Evolutionary conservation across 2,797 vertebrate species (phyloP), one percentile per base, ranked within the genome.

Genomic region (Bufotes viridis): DNA sequence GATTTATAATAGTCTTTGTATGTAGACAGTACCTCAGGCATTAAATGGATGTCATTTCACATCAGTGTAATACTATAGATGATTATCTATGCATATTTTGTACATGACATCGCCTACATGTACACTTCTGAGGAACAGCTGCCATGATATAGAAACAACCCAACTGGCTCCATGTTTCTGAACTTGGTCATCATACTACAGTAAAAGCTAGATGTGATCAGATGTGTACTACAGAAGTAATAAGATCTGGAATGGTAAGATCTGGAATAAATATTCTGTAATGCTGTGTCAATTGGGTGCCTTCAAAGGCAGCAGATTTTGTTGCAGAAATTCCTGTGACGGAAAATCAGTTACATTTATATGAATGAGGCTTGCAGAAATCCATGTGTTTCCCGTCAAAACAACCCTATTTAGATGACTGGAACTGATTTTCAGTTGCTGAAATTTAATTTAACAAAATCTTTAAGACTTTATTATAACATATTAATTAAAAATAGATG

Each of bases 1-100:
- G 57, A 76, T 60, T 63, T 60, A 84, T 76, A 76, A 24, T 85
- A 78, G 58, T 76, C 58, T 63, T 75, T 85, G 42, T 76, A 85
- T 65, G 20, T 24, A 85, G 72, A 85, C 58, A 78, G 24, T 76
- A 85, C 70, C 58, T 51, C 72, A 53, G 72, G 58, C 58, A n/a
- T 63, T 18, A 60, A n/a, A 63, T n/a, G n/a, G n/a, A n/a, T 75
- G 82, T 60, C 53, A 84, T 76, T 76, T 49, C 49, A 76, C n/a
- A 74, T 34, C 72, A 42, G 26, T 42, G 22, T 72, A 84, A 61
- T 84, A 78, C 34, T 85, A 42, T 85, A 12, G 72, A 76, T 63
- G 61, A 85, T 85, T 85, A 60, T 63, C 83, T 76, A 85, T 78
- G 83, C 83, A 85, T 85, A 63, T 85, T 85, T 85, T 65, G 78